phyloP scores from a whole-genome alignment of 1,140 invertebrate species.

The Pseudomyrmex cubaensis region DNA sequence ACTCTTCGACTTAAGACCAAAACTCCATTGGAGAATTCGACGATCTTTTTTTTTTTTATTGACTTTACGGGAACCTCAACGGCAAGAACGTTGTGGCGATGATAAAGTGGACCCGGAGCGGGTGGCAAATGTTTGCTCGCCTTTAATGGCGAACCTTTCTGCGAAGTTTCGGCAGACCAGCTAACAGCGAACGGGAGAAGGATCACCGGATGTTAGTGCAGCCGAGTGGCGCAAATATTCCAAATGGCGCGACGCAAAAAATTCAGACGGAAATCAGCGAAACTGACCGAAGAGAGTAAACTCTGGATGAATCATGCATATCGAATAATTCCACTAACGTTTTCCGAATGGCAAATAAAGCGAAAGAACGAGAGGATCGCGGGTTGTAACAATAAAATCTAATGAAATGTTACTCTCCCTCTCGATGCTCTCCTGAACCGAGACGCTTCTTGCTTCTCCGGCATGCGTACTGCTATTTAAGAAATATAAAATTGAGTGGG shows the following conservation, averaged over 20 bases:
- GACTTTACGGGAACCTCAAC: constrained; percentile 14
- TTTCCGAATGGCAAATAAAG: background rate
- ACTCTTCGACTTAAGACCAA: background rate
- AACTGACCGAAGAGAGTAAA: background rate
- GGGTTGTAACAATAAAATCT: background rate
- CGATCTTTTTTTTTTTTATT: constrained; percentile 8
- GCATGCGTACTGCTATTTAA: constrained; percentile 30
- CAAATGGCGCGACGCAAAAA: constrained; percentile 23
- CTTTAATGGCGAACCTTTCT: constrained; percentile 60
- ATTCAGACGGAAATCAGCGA: background rate
- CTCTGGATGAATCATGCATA: background rate
- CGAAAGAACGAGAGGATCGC: background rate
- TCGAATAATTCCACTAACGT: constrained; percentile 8
- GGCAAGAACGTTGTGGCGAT: background rate
- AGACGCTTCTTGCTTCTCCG: constrained; percentile 31
- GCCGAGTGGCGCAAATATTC: background rate
- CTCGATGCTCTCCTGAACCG: background rate
- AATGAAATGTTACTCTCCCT: background rate
- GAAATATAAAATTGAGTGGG: constrained; percentile 28
- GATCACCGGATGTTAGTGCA: constrained; percentile 14
- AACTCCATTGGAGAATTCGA: constrained; percentile 13
- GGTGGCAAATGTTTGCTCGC: constrained; percentile 68
- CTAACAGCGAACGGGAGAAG: background rate
- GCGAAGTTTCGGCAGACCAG: constrained; percentile 27
- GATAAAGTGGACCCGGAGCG: constrained; percentile 49